phyloP scores from a whole-genome alignment of 1,140 invertebrate species.

The Drosophila aff. region DNA sequence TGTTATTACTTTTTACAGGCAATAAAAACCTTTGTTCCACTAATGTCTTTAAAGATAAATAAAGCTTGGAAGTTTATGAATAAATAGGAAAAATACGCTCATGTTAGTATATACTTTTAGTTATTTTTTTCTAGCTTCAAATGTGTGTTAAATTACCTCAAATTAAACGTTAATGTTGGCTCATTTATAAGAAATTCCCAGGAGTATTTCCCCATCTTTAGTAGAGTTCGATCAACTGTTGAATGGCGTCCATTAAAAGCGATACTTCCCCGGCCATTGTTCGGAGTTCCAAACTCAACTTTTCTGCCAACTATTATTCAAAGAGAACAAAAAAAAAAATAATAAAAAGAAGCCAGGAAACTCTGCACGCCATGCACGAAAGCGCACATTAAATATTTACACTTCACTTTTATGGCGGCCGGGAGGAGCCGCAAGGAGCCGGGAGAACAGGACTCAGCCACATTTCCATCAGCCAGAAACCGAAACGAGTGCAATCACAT shows the following conservation, averaged over 20 bases:
- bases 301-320: slow-evolving; percentile 38
- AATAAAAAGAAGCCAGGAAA: slow-evolving; percentile 34
- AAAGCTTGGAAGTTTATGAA: background rate
- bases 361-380: slow-evolving; percentile 76
- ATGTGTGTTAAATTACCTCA: background rate
- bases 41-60: slow-evolving; percentile 5
- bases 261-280: slow-evolving; percentile 21
- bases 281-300: slow-evolving; percentile 12
- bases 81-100: background rate
- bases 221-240: slow-evolving; percentile 51
- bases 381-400: slow-evolving; percentile 85
- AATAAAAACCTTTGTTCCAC: background rate
- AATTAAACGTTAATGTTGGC: slow-evolving; percentile 8
- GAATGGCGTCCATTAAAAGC: slow-evolving; percentile 31
- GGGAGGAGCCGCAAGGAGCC: slow-evolving; percentile 29
- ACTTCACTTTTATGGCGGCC: slow-evolving; percentile 79
- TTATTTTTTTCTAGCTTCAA: background rate
- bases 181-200: slow-evolving; percentile 3
- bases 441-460: slow-evolving; percentile 7
- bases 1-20: slow-evolving; percentile 5
- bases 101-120: too few species aligned
- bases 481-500: slow-evolving; percentile 74
- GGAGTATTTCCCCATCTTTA: background rate
- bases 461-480: slow-evolving; percentile 46
- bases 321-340: slow-evolving; percentile 19